Evolutionary conservation across 2,888 invertebrate species (phyloP).

Genomic region (Oegoconia quadripuncta): DNA sequence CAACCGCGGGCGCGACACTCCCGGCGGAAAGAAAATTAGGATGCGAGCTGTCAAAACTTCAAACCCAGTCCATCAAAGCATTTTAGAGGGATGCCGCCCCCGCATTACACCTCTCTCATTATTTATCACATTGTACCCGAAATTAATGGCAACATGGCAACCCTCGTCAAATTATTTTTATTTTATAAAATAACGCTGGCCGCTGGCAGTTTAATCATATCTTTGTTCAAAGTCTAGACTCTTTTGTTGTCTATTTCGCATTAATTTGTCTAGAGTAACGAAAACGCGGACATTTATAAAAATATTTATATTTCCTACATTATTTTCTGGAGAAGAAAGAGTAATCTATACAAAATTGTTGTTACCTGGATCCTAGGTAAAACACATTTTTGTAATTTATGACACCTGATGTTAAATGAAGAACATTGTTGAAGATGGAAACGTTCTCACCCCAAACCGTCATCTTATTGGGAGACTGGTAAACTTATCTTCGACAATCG

Average conservation of each 20-base stretch:
- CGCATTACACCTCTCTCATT: conserved; percentile 75
- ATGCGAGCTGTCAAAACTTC: conserved; percentile 75
- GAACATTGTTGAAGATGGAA: no score
- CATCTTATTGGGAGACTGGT: no score
- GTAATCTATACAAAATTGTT: no score
- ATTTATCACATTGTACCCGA: conserved; percentile 77
- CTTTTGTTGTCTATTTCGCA: conserved; percentile 16
- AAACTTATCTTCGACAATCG: no score
- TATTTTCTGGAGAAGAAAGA: no score
- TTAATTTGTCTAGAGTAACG: background rate
- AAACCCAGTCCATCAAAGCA: conserved; percentile 63
- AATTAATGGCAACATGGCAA: conserved; percentile 74
- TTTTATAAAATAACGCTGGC: conserved; percentile 68
- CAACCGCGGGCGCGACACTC: conserved; percentile 47
- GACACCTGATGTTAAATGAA: no score
- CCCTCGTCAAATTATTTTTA: conserved; percentile 78
- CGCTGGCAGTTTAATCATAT: conserved; percentile 76
- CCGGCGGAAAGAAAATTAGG: conserved; percentile 71
- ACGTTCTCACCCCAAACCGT: no score
- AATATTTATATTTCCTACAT: no score
- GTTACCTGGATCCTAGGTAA: no score
- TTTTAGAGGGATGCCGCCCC: conserved; percentile 57
- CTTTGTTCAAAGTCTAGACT: conserved; percentile 53
- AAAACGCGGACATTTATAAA: no score
- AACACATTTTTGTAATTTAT: no score